phyloP scores from a whole-genome alignment of 2,797 vertebrate species.

The Alfaro cultratus region DNA sequence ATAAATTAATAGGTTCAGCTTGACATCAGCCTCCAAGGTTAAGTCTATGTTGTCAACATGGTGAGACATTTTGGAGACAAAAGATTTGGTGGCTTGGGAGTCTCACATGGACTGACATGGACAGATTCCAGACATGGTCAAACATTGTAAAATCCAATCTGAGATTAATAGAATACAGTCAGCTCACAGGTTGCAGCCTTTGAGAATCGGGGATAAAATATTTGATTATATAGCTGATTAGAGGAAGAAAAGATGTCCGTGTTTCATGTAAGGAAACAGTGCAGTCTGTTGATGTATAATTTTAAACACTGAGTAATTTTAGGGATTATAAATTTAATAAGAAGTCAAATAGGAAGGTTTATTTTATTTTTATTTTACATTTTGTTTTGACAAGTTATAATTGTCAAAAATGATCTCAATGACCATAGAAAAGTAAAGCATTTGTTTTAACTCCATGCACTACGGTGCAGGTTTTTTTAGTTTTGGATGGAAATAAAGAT shows the following conservation, averaged over 20 bases:
- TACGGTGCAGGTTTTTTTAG: not conserved
- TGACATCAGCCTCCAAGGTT: slow-evolving; percentile 65
- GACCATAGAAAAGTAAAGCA: not conserved
- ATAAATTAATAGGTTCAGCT: slow-evolving; percentile 66
- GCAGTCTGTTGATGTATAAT: not conserved
- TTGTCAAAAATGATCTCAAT: not conserved
- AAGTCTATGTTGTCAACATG: slow-evolving; percentile 77
- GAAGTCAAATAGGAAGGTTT: not conserved
- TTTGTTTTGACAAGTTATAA: not conserved
- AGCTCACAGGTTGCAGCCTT: not conserved
- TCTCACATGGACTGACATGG: slow-evolving; percentile 38
- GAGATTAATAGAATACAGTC: not conserved
- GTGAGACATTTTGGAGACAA: slow-evolving; percentile 67
- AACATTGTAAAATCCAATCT: slow-evolving; percentile 12
- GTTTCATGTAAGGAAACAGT: not conserved
- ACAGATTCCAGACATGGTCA: slow-evolving; percentile 25
- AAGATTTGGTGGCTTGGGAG: slow-evolving; percentile 54
- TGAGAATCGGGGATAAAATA: slow-evolving; percentile 18
- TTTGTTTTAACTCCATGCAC: not conserved
- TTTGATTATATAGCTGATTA: not conserved
- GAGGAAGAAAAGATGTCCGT: not conserved
- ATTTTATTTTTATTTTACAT: not conserved
- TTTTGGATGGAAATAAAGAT: not conserved
- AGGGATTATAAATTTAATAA: not conserved
- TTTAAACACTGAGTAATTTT: not conserved